Conservation (phyloP, 1,140 invertebrate species). For the Drosophila sproati region DNA sequence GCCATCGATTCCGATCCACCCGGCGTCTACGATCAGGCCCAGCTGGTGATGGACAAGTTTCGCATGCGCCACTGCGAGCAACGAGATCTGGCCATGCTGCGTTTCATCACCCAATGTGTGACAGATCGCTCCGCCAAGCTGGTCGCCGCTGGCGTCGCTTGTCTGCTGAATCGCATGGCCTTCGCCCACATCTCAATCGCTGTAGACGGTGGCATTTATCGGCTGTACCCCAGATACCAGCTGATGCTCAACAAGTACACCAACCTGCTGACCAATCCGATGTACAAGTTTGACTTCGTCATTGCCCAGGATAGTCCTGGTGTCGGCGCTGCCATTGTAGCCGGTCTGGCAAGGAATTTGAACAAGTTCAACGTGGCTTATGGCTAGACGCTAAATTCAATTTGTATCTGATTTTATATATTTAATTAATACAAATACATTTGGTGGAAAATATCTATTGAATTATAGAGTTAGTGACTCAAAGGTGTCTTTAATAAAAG, state of each 20-base stretch:
- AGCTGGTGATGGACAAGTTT: conserved; percentile 94
- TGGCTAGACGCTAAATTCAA: too few species aligned
- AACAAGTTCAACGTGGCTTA: too few species aligned
- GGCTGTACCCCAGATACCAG: conserved; percentile 92
- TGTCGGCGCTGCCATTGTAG: conserved; percentile 64
- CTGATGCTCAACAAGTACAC: conserved; percentile 33
- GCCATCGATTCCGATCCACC: conserved; percentile 95
- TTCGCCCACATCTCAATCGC: conserved; percentile 95
- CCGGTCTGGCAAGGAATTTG: conserved; percentile 34
- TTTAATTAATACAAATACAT: too few species aligned
- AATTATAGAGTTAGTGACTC: too few species aligned
- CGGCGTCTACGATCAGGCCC: conserved; percentile 92
- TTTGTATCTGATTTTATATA: too few species aligned
- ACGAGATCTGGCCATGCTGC: conserved; percentile 93
- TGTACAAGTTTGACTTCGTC: conserved; percentile 37
- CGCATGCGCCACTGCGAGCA: conserved; percentile 91
- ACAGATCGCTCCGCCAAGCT: conserved; percentile 96
- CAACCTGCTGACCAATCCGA: conserved; percentile 7
- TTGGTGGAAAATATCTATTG: too few species aligned
- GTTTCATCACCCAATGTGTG: conserved; percentile 95
- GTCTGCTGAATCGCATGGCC: conserved; percentile 93
- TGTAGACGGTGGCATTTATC: conserved; percentile 99
- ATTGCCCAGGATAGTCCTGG: conserved; percentile 61
- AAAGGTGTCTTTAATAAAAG: too few species aligned
- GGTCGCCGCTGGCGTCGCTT: conserved; percentile 93